These are phyloP conservation scores for Cinclus mexicanus DNA, from an alignment of 2,113 vertebrate species.

Conservation along the genomic window DNA sequence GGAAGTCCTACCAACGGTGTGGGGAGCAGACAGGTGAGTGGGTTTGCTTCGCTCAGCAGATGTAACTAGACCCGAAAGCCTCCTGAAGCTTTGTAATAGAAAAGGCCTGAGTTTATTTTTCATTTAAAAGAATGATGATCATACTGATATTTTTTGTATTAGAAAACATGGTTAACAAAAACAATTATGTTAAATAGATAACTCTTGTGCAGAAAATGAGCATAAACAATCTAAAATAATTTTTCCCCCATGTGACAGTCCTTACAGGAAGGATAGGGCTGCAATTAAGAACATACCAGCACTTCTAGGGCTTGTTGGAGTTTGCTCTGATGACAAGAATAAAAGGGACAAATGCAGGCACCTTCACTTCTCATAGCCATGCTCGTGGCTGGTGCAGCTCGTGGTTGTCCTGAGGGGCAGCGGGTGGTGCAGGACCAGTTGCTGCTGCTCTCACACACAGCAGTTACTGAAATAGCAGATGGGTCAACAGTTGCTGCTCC, in stretches of 20 bases:
- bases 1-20: rapidly evolving
- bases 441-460: neutral
- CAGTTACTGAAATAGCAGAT: neutral
- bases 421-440: neutral
- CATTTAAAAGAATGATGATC: neutral
- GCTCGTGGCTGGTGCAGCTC: rapidly evolving
- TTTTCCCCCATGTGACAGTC: neutral
- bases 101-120: slow-evolving; percentile 47
- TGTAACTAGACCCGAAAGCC: neutral
- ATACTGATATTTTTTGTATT: neutral
- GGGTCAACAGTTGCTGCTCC: slow-evolving; percentile 37
- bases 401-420: rapidly evolving
- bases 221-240: neutral
- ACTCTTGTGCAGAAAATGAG: neutral
- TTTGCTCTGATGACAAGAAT: neutral
- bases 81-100: neutral
- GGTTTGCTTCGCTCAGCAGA: neutral
- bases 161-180: neutral
- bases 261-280: neutral
- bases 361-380: neutral
- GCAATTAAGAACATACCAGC: neutral
- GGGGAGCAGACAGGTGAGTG: neutral
- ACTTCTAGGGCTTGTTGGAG: neutral
- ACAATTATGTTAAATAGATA: rapidly evolving
- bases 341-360: neutral